These are phyloP conservation scores for Nasua narica DNA, from an alignment of 2,797 vertebrate genomes.

Conservation along the genomic window DNA sequence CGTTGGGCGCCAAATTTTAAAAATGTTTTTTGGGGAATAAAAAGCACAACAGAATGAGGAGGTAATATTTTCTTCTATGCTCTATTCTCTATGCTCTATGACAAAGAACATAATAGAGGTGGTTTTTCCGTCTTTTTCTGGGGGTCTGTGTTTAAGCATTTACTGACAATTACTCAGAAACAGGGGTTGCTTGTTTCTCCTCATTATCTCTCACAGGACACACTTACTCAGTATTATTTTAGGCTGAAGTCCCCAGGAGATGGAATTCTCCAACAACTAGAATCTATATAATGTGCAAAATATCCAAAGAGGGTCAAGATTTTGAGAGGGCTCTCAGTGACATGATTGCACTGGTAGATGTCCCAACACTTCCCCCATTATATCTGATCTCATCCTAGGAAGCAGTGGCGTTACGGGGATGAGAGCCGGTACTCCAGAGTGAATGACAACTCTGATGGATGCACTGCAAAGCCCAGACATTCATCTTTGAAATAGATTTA, in stretches of 20 bases:
- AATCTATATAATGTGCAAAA: slow-evolving; percentile 64
- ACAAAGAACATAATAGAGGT: neutral
- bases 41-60: neutral
- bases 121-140: neutral
- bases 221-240: neutral
- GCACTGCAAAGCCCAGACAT: neutral
- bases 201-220: neutral
- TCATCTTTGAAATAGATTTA: slow-evolving; percentile 56
- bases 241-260: neutral
- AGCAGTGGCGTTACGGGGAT: slow-evolving; percentile 18
- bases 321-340: slow-evolving; percentile 68
- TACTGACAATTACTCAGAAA: too few relatives aligned
- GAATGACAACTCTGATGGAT: neutral
- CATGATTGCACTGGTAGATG: slow-evolving; percentile 49
- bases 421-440: slow-evolving; percentile 38
- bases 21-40: neutral
- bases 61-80: neutral
- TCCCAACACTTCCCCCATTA: neutral
- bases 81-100: neutral
- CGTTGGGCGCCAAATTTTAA: neutral
- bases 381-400: slow-evolving; percentile 36
- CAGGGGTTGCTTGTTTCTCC: too few relatives aligned
- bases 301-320: slow-evolving; percentile 58
- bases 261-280: slow-evolving; percentile 53
- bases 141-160: neutral